Evolutionary conservation across 1,140 invertebrate genomes (phyloP), one percentile per base, ranked within the genome.

Genomic region (Drosophila subobscura): DNA sequence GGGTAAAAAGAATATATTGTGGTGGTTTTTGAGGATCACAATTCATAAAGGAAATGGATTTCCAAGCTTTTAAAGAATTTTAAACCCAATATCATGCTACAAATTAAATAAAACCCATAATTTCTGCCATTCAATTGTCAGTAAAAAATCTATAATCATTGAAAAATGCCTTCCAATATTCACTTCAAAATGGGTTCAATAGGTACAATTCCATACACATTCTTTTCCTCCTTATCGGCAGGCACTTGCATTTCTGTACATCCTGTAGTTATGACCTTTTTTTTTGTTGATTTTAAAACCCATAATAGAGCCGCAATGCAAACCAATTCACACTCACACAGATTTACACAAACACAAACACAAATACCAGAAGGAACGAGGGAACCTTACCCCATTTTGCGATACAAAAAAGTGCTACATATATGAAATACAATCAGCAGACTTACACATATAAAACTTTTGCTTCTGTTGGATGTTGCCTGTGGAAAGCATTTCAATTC

Each of bases 341-440:
- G 65, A 68, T 67, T 68, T 67, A 54, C 63, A 56, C 27, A 5
- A 29, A 55, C 40, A 16, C 65, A 49, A 63, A 27, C 29, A 37
- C 10, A 37, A 10, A 12, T 4, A 12, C 10, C 2, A 4, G 33
- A 23, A 29, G 44, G 22, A 41, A 23, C 46, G 12, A 7, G 23
- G 54, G 46, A 40, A 4, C 7, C n/a, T 7, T 41, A 25, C 16
- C 42, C 42, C 59, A 8, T 46, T 54, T 63, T 16, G 20, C 37
- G 37, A 66, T 60, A 54, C 44, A 41, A 74, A 65, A 73, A 72
- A 55, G 25, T 56, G 41, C 41, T 72, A 50, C 53, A 59, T 56
- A 42, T 56, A 53, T 79, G 42, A 68, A 79, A 68, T 84, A 60
- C 59, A 66, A 68, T 73, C 59, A 70, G 53, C 57, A 64, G 33